Percentiles rank a stretch among this genome's conserved stretches.
phyloP scores from a whole-genome alignment of 92 coral and sea anemone species.

The Parazoanthus swiftii region DNA sequence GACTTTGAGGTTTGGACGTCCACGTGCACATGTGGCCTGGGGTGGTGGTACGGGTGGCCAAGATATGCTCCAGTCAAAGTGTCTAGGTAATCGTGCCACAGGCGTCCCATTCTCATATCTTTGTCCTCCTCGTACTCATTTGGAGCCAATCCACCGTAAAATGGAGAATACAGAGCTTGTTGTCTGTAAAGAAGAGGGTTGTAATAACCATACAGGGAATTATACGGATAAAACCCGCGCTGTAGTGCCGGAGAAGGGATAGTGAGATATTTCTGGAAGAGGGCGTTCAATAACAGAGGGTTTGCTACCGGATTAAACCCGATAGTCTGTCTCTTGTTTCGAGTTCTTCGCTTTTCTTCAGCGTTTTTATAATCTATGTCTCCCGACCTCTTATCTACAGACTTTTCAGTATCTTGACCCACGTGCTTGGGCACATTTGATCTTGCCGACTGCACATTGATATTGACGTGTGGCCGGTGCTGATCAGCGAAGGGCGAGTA shows the following conservation, averaged over 20 bases:
- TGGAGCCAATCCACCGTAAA: conserved; percentile 30
- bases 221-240: background rate
- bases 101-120: conserved; percentile 32
- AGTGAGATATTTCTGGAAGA: conserved; percentile 18
- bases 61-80: conserved; percentile 53
- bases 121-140: conserved; percentile 41
- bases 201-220: background rate
- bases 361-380: conserved; percentile 28
- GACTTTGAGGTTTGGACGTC: conserved; percentile 95
- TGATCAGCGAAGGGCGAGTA: conserved; percentile 42
- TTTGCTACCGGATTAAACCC: background rate
- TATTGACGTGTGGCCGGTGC: conserved; percentile 80
- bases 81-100: conserved; percentile 13
- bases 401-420: conserved; percentile 40
- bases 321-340: conserved; percentile 20
- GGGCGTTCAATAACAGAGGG: conserved; percentile 16
- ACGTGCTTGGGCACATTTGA: conserved; percentile 61
- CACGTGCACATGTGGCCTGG: conserved; percentile 78
- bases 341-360: background rate
- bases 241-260: conserved; percentile 31
- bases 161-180: conserved; percentile 18
- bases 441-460: conserved; percentile 89
- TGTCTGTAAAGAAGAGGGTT: conserved; percentile 12
- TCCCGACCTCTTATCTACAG: conserved; percentile 45
- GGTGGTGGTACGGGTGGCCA: conserved; percentile 62